Conservation (phyloP, 2,888 invertebrate genomes). For the Stenchaetothrips biformis region DNA sequence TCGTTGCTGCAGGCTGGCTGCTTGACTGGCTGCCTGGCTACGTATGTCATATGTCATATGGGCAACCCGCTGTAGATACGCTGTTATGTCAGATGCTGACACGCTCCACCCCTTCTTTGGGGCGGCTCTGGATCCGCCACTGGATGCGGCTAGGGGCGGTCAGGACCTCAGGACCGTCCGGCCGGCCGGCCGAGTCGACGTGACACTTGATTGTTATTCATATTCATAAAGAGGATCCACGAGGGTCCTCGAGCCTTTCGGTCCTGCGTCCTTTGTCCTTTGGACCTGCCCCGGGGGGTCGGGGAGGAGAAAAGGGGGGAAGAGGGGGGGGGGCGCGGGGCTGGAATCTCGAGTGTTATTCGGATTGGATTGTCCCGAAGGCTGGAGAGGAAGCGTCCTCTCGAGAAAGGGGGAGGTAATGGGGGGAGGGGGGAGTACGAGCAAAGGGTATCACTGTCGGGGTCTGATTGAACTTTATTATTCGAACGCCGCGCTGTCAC, state of each 20-base stretch:
- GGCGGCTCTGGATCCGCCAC: not conserved
- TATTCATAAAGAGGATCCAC: not conserved
- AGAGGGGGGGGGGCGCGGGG: not conserved
- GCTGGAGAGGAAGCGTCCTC: not conserved
- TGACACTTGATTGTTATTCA: slow-evolving; percentile 21
- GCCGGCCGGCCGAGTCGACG: not conserved
- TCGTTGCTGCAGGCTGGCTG: no score
- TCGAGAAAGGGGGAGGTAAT: no score
- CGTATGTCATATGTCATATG: no score
- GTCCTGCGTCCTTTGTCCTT: not conserved
- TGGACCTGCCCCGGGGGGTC: not conserved
- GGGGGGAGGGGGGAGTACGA: no score
- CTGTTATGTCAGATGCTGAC: no score
- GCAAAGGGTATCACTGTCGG: no score
- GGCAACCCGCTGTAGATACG: no score
- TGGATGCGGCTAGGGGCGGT: not conserved
- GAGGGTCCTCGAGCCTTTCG: no score
- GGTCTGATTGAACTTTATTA: no score
- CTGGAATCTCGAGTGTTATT: not conserved
- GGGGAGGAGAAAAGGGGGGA: not conserved
- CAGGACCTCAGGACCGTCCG: not conserved
- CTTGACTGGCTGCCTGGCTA: no score
- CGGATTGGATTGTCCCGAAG: not conserved
- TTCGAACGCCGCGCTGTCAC: no score
- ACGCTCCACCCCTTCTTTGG: not conserved